These are phyloP conservation scores for Polypedilum vanderplanki DNA, from an alignment of 1,140 invertebrate species.

Conservation along the genomic window DNA sequence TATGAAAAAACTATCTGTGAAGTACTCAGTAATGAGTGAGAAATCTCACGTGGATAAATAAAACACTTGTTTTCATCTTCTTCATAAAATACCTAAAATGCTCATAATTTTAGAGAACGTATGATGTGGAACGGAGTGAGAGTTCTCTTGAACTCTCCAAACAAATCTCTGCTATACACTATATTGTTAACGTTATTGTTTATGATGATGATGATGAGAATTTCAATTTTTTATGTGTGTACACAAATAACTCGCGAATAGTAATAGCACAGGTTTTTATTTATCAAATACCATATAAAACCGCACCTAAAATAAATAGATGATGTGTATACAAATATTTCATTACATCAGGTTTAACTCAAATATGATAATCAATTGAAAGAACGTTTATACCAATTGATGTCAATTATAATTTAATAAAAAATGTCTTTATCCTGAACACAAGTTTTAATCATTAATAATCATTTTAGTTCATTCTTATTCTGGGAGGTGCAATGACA, in stretches of 20 bases:
- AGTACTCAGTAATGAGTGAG: neutral
- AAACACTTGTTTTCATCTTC: conserved; percentile 7
- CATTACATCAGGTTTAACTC: no score
- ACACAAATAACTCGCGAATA: no score
- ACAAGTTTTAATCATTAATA: no score
- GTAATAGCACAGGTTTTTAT: neutral
- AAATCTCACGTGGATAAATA: neutral
- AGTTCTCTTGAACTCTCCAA: neutral
- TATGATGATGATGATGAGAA: no score
- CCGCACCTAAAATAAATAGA: conserved; percentile 5
- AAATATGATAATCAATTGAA: no score
- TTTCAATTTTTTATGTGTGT: no score
- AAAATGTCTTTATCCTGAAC: no score
- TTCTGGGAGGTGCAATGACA: no score
- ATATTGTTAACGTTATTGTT: neutral
- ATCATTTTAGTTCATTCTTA: no score
- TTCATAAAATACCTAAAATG: neutral
- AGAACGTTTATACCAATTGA: no score
- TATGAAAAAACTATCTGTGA: neutral
- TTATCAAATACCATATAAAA: neutral
- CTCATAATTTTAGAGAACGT: neutral
- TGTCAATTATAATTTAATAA: no score
- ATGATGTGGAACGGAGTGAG: neutral
- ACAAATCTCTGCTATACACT: neutral
- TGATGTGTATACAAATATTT: neutral